Base-by-base conservation (phyloP, 2,888 invertebrate species). In the Caenorhabditis virilis region DNA sequence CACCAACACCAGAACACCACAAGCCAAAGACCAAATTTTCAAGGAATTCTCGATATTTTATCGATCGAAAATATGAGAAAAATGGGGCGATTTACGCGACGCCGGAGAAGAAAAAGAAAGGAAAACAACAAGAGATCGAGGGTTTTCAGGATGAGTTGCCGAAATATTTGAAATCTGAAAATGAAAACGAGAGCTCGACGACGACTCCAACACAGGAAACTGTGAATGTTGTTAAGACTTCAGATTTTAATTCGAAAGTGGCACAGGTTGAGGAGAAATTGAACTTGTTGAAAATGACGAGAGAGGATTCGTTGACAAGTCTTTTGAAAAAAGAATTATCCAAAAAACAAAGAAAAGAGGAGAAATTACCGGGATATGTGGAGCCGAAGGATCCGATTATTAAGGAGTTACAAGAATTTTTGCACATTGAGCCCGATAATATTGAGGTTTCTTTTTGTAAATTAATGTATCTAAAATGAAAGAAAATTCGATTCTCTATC, bases 341-440 rank as follows among this genome's bases (percentile, higher is more conserved):
- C 7, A 16, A 23, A 7, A 45, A 18, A 30, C 30, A 46, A 30
- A 30, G 18, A 15, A n/a, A n/a, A 4, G 36, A 22, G 23, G 18
- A 23, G 6, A 33, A 45, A 15, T 18, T 64, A 13, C 64, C 64
- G 5, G 52, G 53, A 42, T 64, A 64, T 39, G 64, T 64, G 9
- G 58, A 64, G 23, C 64, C 64, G 25, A 64, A 64, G 43, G 64
- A 64, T 48, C 64, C 64, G 16, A 64, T 64, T 4, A 59, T 59
- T 3, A 26, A 20, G 18, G 64, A 64, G 25, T 33, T 64, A 3
- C 64, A 64, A 42, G 64, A 64, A 22, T 64, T 64, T 52, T 27
- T 64, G 23, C 50, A 64, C 7, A 64, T 64, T 41, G 46, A 57
- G 27, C 57, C 57, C 27, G 54, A 56, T 13, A n/a, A n/a, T n/a